Base-by-base conservation (phyloP, 1,140 invertebrate species). In the Rhopalosiphum padi region DNA sequence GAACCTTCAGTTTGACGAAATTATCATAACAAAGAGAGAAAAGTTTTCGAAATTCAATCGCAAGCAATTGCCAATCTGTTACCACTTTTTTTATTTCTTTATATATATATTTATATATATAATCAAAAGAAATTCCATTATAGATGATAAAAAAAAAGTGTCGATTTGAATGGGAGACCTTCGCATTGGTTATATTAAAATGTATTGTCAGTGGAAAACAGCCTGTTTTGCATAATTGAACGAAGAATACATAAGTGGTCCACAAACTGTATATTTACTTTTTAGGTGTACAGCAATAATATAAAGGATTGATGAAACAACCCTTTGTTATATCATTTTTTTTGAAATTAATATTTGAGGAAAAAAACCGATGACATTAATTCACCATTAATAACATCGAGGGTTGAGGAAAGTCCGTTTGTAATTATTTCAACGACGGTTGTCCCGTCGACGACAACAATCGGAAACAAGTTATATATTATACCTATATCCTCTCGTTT, bases 181-280 rank as follows among this genome's bases (percentile, higher is more conserved):
- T 91, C 77, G 83, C 77, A 46, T 83, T 46, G 41, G 48, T 85
- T 93, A 86, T 93, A 85, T 86, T 85, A 93, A 93, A 93, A 85
- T 85, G 48, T 86, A 86, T 93, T 93, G 91, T 93, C 82, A 43
- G 48, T 55, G 7, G 48, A 43, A 83, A 93, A 93, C 91, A 51
- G 91, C 37, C 48, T 93, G 77, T 93, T 93, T 93, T 93, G 91
- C 91, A 93, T 93, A 93, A 93, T 93, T 93, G 60, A 91, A 11
- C 46, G 90, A 91, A 91, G n/a, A 83, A 91, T 51, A 93, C 48
- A 93, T 93, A 83, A 93, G 91, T 93, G 46, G 91, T 51, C 46
- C 48, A 37, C 91, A 93, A 93, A 93, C 46, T 53, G 48, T 93
- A 93, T 97, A 95, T 68, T 90, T 68, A 60, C 89, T 93, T 86